A percentile compares a stretch with the other conserved stretches of the same genome.
Evolutionary conservation across 2,797 vertebrate genomes (phyloP).

Genomic region (Pogonophryne albipinna): DNA sequence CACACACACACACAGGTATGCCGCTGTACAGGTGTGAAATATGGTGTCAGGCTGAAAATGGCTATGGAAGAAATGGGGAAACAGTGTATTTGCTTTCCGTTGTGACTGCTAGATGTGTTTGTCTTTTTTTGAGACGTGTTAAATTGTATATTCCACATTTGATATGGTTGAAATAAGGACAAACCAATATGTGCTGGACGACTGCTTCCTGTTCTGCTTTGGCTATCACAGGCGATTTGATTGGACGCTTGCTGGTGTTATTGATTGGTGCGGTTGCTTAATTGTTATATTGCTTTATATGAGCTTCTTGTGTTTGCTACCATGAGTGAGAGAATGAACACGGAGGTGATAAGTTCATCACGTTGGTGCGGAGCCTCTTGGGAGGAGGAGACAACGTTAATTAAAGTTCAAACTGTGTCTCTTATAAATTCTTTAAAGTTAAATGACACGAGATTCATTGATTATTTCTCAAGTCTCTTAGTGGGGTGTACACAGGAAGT

Average conservation of each 20-base stretch:
- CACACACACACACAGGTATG: not conserved
- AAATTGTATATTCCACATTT: not conserved
- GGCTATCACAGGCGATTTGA: not conserved
- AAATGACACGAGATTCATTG: slow-evolving; percentile 19
- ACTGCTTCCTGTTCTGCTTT: slow-evolving; percentile 9
- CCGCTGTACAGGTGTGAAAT: slow-evolving; percentile 50
- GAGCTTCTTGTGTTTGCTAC: not conserved
- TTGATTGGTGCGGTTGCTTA: slow-evolving; percentile 10
- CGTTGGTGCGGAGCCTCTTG: not conserved
- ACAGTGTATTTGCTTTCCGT: slow-evolving; percentile 4
- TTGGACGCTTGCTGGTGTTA: not conserved
- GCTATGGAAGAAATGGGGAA: slow-evolving; percentile 15
- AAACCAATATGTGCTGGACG: slow-evolving; percentile 11
- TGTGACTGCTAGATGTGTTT: slow-evolving; percentile 3
- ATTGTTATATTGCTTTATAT: slow-evolving; percentile 2
- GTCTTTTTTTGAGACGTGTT: not conserved
- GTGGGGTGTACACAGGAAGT: slow-evolving; percentile 11
- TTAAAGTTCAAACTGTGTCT: slow-evolving; percentile 9
- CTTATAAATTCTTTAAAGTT: slow-evolving; percentile 12
- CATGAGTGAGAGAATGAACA: slow-evolving; percentile 41
- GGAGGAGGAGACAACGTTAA: not conserved
- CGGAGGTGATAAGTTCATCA: slow-evolving; percentile 41
- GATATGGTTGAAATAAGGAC: slow-evolving; percentile 8
- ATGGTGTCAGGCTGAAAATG: slow-evolving; percentile 45
- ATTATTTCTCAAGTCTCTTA: slow-evolving; percentile 17